A percentile compares a stretch with the other conserved stretches of the same genome.
Evolutionary conservation across 2,113 vertebrate genomes (phyloP).

Genomic region (Cyanoderma ruficeps): DNA sequence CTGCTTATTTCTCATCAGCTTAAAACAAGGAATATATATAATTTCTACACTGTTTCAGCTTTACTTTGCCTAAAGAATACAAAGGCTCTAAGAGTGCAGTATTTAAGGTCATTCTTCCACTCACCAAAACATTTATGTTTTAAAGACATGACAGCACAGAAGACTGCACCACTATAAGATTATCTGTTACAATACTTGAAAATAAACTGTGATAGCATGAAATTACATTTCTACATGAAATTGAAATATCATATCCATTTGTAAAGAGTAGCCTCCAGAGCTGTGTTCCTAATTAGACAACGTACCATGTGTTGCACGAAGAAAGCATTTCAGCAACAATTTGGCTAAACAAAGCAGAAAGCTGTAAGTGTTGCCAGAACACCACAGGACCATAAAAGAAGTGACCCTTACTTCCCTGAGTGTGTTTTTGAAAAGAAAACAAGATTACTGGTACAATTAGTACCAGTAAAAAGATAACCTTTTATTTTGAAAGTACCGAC

Average conservation of each 20-base stretch:
- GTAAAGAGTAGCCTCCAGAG: background rate
- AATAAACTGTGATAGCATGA: background rate
- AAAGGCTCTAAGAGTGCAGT: background rate
- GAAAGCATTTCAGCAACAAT: background rate
- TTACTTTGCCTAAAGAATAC: background rate
- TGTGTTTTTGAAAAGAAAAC: background rate
- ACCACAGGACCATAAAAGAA: background rate
- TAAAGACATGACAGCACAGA: background rate
- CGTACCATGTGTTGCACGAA: background rate
- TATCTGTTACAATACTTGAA: background rate
- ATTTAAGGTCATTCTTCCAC: background rate
- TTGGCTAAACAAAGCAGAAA: background rate
- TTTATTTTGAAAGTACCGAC: background rate
- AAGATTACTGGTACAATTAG: background rate
- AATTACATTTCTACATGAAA: background rate
- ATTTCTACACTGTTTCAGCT: background rate
- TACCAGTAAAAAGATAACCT: background rate
- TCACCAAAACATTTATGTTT: background rate
- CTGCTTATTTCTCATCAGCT: background rate
- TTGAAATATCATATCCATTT: background rate
- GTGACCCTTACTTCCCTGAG: background rate
- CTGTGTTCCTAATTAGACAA: background rate
- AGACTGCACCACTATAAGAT: background rate
- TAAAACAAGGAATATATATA: background rate
- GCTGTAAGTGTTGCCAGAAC: background rate